Base-by-base conservation (phyloP, 2,797 vertebrate species). In the Petrocephalus schoutedeni region DNA sequence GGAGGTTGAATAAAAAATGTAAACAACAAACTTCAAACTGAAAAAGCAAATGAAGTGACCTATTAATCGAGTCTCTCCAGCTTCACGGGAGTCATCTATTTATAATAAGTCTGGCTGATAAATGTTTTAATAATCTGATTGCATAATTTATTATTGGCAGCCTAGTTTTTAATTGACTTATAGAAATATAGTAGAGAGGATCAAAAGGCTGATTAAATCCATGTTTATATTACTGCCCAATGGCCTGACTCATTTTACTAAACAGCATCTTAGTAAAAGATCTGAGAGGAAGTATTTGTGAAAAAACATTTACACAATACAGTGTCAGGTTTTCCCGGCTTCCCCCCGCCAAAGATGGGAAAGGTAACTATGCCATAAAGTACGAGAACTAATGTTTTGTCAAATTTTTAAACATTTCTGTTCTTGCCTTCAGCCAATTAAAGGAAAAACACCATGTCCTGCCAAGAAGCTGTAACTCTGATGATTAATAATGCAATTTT, bases 61-160 rank as follows among this genome's bases (percentile, higher is more conserved):
- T 92, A 93, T 94, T 94, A 94, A 95, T 95, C 93, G 92, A 92
- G 93, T 93, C 92, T 93, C 92, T 90, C 93, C 93, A 93, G 95
- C 94, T 94, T 95, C 93, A 92, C 91, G 92, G 91, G 91, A 95
- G 94, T 94, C 94, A 95, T 95, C 93, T 93, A 95, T 96, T 95
- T 95, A 95, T 96, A 96, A 96, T 96, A 94, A 95, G 94, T 92
- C 92, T 88, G 87, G 92, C 94, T 96, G 95, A 96, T 96, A 96
- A 96, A 96, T 96, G 95, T 96, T 96, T 96, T 96, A 96, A 95
- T 95, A 95, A 96, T 96, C 91, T 92, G 92, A 91, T 92, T 96
- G 95, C 95, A 96, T 96, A 94, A 96, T 96, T 96, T 92, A 96
- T 95, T 91, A 91, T 93, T 91, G 88, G 93, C 92, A 94, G 95